phyloP scores from a whole-genome alignment of 2,113 vertebrate species.

The Notothenia rossii region DNA sequence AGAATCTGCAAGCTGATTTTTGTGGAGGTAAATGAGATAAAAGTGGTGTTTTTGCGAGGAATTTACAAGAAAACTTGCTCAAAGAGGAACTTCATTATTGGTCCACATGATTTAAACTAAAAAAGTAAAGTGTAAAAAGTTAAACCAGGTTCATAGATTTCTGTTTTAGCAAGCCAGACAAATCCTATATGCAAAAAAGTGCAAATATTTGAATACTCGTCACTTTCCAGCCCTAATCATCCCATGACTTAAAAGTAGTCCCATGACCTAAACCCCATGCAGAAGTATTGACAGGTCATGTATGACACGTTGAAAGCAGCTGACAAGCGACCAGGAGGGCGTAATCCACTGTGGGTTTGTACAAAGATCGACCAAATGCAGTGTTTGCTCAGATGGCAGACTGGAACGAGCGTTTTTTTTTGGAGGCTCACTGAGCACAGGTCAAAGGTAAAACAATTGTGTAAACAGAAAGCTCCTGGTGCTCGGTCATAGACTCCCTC shows the following conservation, averaged over 20 bases:
- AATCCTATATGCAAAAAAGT: too few relatives aligned
- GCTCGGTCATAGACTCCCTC: constrained; percentile 9
- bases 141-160: too few relatives aligned
- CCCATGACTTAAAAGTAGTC: neutral
- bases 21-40: too few relatives aligned
- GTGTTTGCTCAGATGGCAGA: constrained; percentile 60
- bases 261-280: neutral
- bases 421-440: constrained; percentile 39
- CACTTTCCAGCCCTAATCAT: neutral
- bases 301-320: neutral
- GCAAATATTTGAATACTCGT: neutral
- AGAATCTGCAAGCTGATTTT: too few relatives aligned
- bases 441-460: constrained; percentile 60
- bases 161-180: too few relatives aligned
- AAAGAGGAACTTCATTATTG: neutral
- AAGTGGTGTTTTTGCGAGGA: too few relatives aligned
- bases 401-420: constrained; percentile 29
- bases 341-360: constrained; percentile 6
- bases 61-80: too few relatives aligned
- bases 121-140: too few relatives aligned
- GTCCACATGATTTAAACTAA: too few relatives aligned
- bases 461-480: constrained; percentile 68
- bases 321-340: neutral
- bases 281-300: neutral
- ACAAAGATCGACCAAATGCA: constrained; percentile 1